These are phyloP conservation scores for Empis stercorea DNA, from an alignment of 2,888 invertebrate species.

Conservation along the genomic window DNA sequence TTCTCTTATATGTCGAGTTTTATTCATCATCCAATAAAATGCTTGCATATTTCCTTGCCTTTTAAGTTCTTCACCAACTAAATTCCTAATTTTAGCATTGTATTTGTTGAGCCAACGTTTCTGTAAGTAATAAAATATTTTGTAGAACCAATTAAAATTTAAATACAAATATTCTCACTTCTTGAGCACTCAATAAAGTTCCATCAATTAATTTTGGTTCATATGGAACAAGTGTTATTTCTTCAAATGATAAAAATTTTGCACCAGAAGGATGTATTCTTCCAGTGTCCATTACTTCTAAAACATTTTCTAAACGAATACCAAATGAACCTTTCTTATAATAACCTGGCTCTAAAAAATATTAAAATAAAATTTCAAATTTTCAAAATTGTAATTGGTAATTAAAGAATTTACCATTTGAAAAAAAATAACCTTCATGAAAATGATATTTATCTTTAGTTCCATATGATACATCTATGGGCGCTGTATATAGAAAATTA, in stretches of 20 bases:
- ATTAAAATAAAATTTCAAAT: constrained; percentile 6
- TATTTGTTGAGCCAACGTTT: constrained; percentile 68
- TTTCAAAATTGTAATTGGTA: not conserved
- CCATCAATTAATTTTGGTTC: constrained; percentile 74
- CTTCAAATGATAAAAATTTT: constrained; percentile 58
- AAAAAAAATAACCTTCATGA: constrained; percentile 64
- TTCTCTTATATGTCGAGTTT: constrained; percentile 57
- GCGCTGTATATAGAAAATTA: constrained; percentile 58
- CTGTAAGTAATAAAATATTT: constrained; percentile 37
- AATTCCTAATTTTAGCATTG: constrained; percentile 56
- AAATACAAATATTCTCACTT: constrained; percentile 42
- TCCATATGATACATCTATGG: constrained; percentile 58
- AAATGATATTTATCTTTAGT: constrained; percentile 46
- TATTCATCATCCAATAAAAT: constrained; percentile 74
- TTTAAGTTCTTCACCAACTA: constrained; percentile 63
- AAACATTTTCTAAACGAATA: constrained; percentile 71
- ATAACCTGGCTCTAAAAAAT: constrained; percentile 67
- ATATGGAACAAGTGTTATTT: constrained; percentile 76
- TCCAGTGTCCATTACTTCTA: constrained; percentile 51
- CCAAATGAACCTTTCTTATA: constrained; percentile 78
- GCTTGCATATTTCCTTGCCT: constrained; percentile 54
- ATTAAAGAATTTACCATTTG: constrained; percentile 44
- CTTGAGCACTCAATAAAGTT: constrained; percentile 59
- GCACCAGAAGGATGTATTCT: constrained; percentile 37
- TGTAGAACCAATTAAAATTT: too few relatives aligned